These are phyloP conservation scores for Bombus sibiricus DNA, from an alignment of 1,140 invertebrate species.

Conservation along the genomic window DNA sequence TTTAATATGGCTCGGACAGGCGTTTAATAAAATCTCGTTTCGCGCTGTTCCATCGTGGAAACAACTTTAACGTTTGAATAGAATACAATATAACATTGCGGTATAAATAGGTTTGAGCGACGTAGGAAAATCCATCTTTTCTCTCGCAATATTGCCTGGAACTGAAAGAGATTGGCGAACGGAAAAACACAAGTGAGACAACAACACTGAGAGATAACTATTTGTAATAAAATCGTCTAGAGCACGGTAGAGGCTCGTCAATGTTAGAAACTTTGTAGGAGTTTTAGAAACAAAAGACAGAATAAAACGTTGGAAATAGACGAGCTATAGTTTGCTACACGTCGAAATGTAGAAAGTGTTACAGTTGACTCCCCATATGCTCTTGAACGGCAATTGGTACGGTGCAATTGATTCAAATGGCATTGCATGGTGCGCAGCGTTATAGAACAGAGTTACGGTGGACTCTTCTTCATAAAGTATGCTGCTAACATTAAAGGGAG, in stretches of 20 bases:
- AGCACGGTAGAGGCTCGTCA: background rate
- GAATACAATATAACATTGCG: background rate
- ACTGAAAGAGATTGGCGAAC: background rate
- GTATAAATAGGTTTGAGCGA: conserved; percentile 1
- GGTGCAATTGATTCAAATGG: conserved; percentile 52
- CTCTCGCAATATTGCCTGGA: background rate
- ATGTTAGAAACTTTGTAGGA: background rate
- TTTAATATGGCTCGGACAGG: background rate
- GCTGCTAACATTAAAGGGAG: background rate
- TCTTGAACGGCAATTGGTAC: conserved; percentile 41
- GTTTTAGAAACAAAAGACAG: background rate
- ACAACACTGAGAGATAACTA: background rate
- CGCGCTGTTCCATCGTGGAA: background rate
- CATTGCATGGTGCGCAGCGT: conserved; percentile 43
- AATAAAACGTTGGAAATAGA: background rate
- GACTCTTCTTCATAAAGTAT: conserved; percentile 40
- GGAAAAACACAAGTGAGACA: background rate
- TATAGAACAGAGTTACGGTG: conserved; percentile 33
- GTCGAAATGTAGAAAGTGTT: conserved; percentile 14
- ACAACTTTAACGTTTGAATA: conserved; percentile 18
- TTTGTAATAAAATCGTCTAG: background rate
- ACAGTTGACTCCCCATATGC: background rate
- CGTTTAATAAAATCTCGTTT: conserved; percentile 26
- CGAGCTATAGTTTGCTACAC: background rate
- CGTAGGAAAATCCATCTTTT: background rate